A percentile compares a stretch with the other conserved stretches of the same genome.
These are phyloP conservation scores for Nyctibius bracteatus DNA, from an alignment of 2,113 vertebrate species.

Conservation along the genomic window DNA sequence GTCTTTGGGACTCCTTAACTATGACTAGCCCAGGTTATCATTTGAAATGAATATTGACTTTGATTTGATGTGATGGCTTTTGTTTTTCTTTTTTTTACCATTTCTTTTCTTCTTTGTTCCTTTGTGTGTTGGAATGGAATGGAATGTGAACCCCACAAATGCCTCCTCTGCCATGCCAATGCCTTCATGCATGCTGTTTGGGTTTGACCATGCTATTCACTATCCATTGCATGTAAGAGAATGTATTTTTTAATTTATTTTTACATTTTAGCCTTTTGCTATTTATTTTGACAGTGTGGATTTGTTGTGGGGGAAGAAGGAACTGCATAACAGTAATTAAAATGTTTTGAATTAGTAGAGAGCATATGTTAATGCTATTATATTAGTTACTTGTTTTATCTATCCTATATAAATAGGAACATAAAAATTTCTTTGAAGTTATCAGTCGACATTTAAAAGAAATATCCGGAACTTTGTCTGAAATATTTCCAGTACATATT, in stretches of 20 bases:
- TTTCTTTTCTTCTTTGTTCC: slow-evolving; percentile 70
- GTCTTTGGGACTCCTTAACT: slow-evolving; percentile 43
- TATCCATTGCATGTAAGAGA: slow-evolving; percentile 80
- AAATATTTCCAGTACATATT: background rate
- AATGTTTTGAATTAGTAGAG: background rate
- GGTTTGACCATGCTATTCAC: slow-evolving; percentile 76
- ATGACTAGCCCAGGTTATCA: slow-evolving; percentile 60
- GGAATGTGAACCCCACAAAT: slow-evolving; percentile 73
- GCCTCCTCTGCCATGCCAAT: slow-evolving; percentile 69
- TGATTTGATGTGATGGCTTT: slow-evolving; percentile 42
- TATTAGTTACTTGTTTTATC: background rate
- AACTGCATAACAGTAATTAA: background rate
- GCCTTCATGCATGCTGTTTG: slow-evolving; percentile 79
- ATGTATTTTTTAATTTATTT: slow-evolving; percentile 44
- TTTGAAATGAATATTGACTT: slow-evolving; percentile 15
- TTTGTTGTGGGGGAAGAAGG: background rate
- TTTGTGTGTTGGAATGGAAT: slow-evolving; percentile 76
- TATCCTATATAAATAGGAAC: background rate
- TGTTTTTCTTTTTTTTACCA: slow-evolving; percentile 40
- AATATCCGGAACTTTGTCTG: background rate
- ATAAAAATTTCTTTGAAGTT: background rate
- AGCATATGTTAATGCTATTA: background rate
- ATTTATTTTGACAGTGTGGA: background rate
- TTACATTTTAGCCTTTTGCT: slow-evolving; percentile 36
- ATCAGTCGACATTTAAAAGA: background rate